Evolutionary conservation across 2,888 invertebrate genomes (phyloP).

Genomic region (Callimorpha dominula): DNA sequence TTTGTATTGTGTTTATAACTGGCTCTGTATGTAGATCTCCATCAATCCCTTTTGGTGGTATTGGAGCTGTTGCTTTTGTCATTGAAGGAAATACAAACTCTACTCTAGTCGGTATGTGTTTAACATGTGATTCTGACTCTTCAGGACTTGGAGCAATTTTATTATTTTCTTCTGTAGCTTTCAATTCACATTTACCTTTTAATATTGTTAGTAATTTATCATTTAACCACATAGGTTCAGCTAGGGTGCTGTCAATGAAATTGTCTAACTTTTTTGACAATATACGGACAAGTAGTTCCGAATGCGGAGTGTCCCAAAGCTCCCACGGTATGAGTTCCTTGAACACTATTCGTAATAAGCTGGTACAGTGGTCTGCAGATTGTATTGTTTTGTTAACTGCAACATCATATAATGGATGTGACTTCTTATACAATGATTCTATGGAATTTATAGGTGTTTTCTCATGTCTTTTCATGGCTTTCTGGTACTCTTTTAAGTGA

Average conservation of each 20-base stretch:
- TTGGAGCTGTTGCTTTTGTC: constrained; percentile 56
- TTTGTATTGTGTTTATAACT: constrained; percentile 41
- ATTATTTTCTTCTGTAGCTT: constrained; percentile 25
- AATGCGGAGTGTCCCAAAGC: constrained; percentile 89
- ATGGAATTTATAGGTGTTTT: constrained; percentile 75
- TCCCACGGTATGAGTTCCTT: constrained; percentile 90
- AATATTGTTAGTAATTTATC: constrained; percentile 70
- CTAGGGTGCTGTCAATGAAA: constrained; percentile 79
- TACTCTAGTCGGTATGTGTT: constrained; percentile 38
- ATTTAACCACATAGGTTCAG: constrained; percentile 84
- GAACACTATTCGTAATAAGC: constrained; percentile 86
- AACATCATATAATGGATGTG: constrained; percentile 66
- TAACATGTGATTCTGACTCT: constrained; percentile 16
- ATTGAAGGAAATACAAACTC: constrained; percentile 55
- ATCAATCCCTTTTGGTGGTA: constrained; percentile 45
- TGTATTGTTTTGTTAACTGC: constrained; percentile 65
- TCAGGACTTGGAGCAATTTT: constrained; percentile 6
- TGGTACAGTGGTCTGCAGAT: constrained; percentile 87
- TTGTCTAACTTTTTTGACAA: constrained; percentile 86
- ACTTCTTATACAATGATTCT: constrained; percentile 82
- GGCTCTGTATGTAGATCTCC: constrained; percentile 45
- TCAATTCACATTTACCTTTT: constrained; percentile 50
- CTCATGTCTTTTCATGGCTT: constrained; percentile 86
- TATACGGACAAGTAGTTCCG: constrained; percentile 88
- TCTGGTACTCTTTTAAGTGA: constrained; percentile 89